A percentile compares a stretch with the other conserved stretches of the same genome.
Evolutionary conservation across 2,113 vertebrate genomes (phyloP).

Genomic region (Tragulus kanchil): DNA sequence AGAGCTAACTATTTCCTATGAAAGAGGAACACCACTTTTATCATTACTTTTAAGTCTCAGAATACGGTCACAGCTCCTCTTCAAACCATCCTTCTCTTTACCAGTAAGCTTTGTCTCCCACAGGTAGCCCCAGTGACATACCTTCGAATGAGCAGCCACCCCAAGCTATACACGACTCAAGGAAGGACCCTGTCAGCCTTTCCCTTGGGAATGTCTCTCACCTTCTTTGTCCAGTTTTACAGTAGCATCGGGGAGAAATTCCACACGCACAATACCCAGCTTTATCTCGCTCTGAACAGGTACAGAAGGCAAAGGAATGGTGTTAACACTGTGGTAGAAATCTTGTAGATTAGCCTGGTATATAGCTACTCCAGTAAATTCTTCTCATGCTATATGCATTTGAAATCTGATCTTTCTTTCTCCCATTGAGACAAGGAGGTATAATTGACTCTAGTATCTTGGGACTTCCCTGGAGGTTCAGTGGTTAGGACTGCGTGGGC

Average conservation of each 20-base stretch:
- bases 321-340: background rate
- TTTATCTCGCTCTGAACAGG: slow-evolving; percentile 87
- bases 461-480: background rate
- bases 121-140: slow-evolving; percentile 87
- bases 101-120: slow-evolving; percentile 42
- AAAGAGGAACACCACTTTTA: background rate
- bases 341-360: background rate
- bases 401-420: slow-evolving; percentile 23
- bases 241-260: slow-evolving; percentile 85
- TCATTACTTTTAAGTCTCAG: background rate
- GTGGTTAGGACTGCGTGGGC: background rate
- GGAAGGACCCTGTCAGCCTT: slow-evolving; percentile 79
- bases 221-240: slow-evolving; percentile 84
- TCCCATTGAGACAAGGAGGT: background rate
- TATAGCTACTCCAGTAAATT: background rate
- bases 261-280: slow-evolving; percentile 83
- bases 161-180: slow-evolving; percentile 74
- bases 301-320: slow-evolving; percentile 46
- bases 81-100: background rate
- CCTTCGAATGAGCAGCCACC: slow-evolving; percentile 81
- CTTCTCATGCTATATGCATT: background rate
- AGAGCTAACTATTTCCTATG: background rate
- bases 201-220: slow-evolving; percentile 85
- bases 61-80: background rate
- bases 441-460: background rate